phyloP scores from a whole-genome alignment of 2,888 invertebrate genomes.

The Latheticus oryzae region DNA sequence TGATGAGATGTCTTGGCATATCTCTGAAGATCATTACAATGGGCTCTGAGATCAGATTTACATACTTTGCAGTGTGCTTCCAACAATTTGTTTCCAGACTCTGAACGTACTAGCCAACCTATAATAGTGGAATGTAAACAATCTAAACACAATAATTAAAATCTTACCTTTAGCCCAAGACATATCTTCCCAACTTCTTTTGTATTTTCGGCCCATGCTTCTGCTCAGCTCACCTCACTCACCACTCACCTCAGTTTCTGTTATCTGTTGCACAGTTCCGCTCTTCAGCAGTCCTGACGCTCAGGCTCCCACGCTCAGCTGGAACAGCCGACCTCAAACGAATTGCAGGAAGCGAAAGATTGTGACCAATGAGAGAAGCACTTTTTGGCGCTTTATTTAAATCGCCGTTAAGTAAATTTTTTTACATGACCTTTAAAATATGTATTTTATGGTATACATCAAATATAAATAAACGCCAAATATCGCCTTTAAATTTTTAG shows the following conservation, averaged over 20 bases:
- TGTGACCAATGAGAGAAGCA: constrained; percentile 1
- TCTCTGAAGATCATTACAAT: not conserved
- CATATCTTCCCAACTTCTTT: not conserved
- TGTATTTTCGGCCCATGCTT: constrained; percentile 2
- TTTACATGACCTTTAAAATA: constrained; percentile 1
- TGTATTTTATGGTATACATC: not conserved
- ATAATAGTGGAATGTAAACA: not conserved
- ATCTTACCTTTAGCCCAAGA: constrained; percentile 8
- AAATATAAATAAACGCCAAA: not conserved
- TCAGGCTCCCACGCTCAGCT: constrained; percentile 1
- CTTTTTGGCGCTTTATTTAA: constrained; percentile 1
- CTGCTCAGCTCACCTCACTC: constrained; percentile 1
- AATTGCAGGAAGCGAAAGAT: not conserved
- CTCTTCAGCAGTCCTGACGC: not conserved
- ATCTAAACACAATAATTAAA: constrained; percentile 3
- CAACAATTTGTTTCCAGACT: not conserved
- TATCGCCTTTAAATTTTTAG: not conserved
- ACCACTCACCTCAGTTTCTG: not conserved
- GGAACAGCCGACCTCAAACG: not conserved
- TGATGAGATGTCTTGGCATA: constrained; percentile 2
- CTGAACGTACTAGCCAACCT: constrained; percentile 8
- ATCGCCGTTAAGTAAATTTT: not conserved
- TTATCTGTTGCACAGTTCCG: not conserved
- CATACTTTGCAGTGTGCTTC: constrained; percentile 8
- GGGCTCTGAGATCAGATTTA: not conserved